Conservation (phyloP, 30 jellyfish, hydroid and myxozoan species). For the Chrysaora quinquecirrha region DNA sequence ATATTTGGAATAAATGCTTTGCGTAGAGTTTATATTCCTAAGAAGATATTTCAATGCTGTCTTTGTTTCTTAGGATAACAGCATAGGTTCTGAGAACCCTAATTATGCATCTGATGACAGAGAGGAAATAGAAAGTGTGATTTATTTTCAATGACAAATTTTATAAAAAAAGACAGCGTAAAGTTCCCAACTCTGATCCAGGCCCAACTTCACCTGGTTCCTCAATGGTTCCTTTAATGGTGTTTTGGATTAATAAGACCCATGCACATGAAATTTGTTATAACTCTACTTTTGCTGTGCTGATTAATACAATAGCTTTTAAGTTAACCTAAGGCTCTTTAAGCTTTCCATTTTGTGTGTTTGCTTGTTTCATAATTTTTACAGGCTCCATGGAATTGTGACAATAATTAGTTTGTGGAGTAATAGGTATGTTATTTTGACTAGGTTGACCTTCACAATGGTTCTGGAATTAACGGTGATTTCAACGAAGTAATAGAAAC, state of each 20-base stretch:
- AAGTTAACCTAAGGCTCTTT: too few relatives aligned
- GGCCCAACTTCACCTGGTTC: too few relatives aligned
- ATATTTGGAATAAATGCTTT: background rate
- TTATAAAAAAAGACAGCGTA: background rate
- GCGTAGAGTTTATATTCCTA: background rate
- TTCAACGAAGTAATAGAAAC: constrained; percentile 8
- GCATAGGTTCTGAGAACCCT: constrained; percentile 3
- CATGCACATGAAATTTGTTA: too few relatives aligned
- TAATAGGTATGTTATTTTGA: background rate
- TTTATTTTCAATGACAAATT: constrained; percentile 1
- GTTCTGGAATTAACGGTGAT: constrained; percentile 11
- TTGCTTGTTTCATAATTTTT: background rate
- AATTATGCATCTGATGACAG: background rate
- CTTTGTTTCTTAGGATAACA: constrained; percentile 1
- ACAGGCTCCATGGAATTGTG: background rate
- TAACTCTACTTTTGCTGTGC: too few relatives aligned
- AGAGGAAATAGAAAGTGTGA: constrained; percentile 4
- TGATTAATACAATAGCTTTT: too few relatives aligned
- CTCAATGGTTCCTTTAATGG: too few relatives aligned
- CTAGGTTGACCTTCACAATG: constrained; percentile 14
- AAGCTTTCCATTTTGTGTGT: too few relatives aligned
- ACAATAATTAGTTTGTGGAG: background rate
- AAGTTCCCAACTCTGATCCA: too few relatives aligned
- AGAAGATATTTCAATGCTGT: background rate
- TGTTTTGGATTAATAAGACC: too few relatives aligned